Base-by-base conservation (phyloP, 2,797 vertebrate genomes). In the Okamejei kenojei region DNA sequence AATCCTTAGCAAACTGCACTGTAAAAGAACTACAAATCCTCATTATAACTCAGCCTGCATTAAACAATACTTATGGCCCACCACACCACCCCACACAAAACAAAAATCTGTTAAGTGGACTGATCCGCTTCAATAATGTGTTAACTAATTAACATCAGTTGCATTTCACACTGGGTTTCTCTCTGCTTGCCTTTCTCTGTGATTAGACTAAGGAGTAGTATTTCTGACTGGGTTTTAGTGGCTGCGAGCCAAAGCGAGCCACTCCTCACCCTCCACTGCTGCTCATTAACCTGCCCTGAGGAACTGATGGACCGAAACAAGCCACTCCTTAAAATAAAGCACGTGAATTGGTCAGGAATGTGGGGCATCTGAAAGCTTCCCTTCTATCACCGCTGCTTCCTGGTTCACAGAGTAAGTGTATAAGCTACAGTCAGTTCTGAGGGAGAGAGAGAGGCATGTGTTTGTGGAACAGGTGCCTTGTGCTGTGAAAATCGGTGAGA, bases 371-470 rank as follows among this genome's bases (percentile, higher is more conserved):
- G 29, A 63, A 82, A 63, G 15, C 29, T 35, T 15, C n/a, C 61
- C 32, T 88, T 88, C 63, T n/a, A 32, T 21, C 19, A 68, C 21
- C 80, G 74, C 61, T 86, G 13, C 79, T 84, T 73, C 93, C 93
- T 93, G 93, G 38, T 79, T 63, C 8, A 15, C 78, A 93, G 63
- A 88, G 78, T 94, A n/a, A 95, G 94, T 94, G 95, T 94, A 95
- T 94, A 95, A 79, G 9, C 74, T 61, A 45, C 8, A 79, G n/a
- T 10, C 29, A 29, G 74, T 76, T 32, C 76, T 71, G 79, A 93
- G n/a, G 32, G 74, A 93, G 21, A 54, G 68, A 63, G 76, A 38
- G 68, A 81, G 38, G 74, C 58, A 29, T 94, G 93, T 93, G 93
- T 93, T 94, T 94, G 94, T 94, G 94, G 93, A 94, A 93, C 71